Base-by-base conservation (phyloP, 2,888 invertebrate genomes). In the Drosophila quinaria region DNA sequence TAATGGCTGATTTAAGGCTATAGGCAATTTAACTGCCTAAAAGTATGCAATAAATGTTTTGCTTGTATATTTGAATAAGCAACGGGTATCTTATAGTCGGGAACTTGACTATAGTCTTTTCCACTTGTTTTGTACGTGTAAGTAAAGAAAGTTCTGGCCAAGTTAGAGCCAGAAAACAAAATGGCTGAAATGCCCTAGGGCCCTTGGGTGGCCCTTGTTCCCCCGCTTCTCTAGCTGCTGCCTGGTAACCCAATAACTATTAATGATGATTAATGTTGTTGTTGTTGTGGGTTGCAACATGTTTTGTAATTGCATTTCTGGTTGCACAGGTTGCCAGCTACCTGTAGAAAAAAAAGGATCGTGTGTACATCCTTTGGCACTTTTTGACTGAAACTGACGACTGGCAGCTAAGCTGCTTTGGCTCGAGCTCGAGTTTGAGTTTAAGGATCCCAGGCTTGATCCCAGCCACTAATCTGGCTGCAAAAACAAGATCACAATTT, bases 401-500 rank as follows among this genome's bases (percentile, higher is more conserved):
- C 49, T 33, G 33, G 49, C 49, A 63, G 55, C 73, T 91, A 90
- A 90, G 90, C 90, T 71, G 87, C 89, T 88, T 89, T 91, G 91
- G 91, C 90, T 90, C 91, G 90, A 90, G 90, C 84, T 79, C 84
- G 52, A 62, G 73, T 58, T 56, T 39, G 52, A 62, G 73, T 55
- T 56, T 35, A 50, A 41, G 47, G 47, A 33, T 39, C 51, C 44
- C 60, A 54, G 25, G 25, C 61, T 58, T 75, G 71, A 78, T 70
- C 78, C 65, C 78, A 54, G 66, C 66, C 73, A 76, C 77, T 90
- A 90, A 90, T 89, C 90, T 89, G 72, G 62, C 55, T 78, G 82
- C 89, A 78, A 87, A 78, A 90, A 90, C 90, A 90, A 90, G 85
- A 90, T 90, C 90, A 90, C 80, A 87, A 80, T 85, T 83, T 87